Base-by-base conservation (phyloP, 2,113 vertebrate genomes). In the Sminthopsis crassicaudata region DNA sequence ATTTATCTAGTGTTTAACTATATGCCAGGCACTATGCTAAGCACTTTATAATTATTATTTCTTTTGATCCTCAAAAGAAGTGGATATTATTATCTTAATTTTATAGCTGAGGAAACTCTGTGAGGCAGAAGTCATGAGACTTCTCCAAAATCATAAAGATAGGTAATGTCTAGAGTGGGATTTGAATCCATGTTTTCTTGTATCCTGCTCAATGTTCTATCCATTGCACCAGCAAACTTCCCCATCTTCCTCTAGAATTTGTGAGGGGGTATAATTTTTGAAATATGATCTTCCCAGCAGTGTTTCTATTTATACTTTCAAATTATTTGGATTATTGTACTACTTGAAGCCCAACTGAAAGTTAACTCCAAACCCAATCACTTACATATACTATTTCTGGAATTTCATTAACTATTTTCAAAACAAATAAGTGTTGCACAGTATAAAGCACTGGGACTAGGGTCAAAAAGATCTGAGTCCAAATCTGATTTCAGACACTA, bases 261-360 rank as follows among this genome's bases (percentile, higher is more conserved):
- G 98, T 96, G 97, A 96, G 95, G 90, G 67, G 96, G 96, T 36
- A 95, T 97, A 97, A 95, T 97, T 98, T 98, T 96, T 98, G 92
- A 98, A 97, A 98, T 93, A 97, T 94, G 90, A 97, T 92, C 96
- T 98, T 98, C 95, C 52, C 22, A 53, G 89, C n/a, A 98, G 95
- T 67, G 93, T 97, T 93, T 97, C 92, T 97, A 98, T 97, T 98
- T 98, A 96, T 95, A 95, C 53, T 96, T 96, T 54, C 96, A 98
- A 97, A 98, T 98, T 95, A 98, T 22, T n/a, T 22, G 36, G n/a
- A n/a, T 42, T 42, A 22, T 42, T 42, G 36, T 42, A 84, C 6
- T 2, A 22, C 14, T 84, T n/a, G 19, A 16, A 16, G 23, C 36
- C 67, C 67, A 84, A 42, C n/a, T 42, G 19, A 84, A 84, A 84